These are phyloP conservation scores for Drosophila ficusphila DNA, from an alignment of 1,140 invertebrate genomes.

Conservation along the genomic window DNA sequence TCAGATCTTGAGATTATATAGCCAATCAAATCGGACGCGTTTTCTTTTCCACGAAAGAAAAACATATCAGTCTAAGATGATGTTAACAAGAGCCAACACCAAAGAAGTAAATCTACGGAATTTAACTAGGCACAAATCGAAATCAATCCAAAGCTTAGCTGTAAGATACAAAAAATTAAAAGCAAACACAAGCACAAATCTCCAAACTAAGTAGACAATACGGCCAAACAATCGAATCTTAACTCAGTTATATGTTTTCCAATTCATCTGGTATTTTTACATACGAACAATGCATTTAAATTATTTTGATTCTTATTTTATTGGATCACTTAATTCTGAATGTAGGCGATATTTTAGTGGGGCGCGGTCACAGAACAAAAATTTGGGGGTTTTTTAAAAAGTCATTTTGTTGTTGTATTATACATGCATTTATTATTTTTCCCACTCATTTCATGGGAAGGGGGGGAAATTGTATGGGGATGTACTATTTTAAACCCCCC, in stretches of 20 bases:
- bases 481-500: neutral
- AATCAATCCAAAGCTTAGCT: conserved; percentile 9
- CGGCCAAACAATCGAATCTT: too few relatives aligned
- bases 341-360: neutral
- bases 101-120: neutral
- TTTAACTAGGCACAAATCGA: conserved; percentile 12
- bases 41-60: conserved; percentile 22
- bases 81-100: conserved; percentile 11
- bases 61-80: conserved; percentile 25
- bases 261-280: neutral
- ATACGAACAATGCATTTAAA: conserved; percentile 22
- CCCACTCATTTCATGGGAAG: neutral
- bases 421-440: neutral
- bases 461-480: neutral
- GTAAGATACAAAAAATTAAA: conserved; percentile 7
- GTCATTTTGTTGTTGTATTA: neutral
- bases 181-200: conserved; percentile 14
- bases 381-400: too few relatives aligned
- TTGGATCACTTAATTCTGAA: neutral
- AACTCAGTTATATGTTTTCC: too few relatives aligned
- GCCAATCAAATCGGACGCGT: neutral
- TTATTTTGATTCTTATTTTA: conserved; percentile 6
- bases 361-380: neutral
- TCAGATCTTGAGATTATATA: conserved; percentile 30
- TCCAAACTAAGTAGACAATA: conserved; percentile 2